Evolutionary conservation across 2,888 invertebrate genomes (phyloP), one percentile per base, ranked within the genome.

Genomic region (Calliphora vomitoria): DNA sequence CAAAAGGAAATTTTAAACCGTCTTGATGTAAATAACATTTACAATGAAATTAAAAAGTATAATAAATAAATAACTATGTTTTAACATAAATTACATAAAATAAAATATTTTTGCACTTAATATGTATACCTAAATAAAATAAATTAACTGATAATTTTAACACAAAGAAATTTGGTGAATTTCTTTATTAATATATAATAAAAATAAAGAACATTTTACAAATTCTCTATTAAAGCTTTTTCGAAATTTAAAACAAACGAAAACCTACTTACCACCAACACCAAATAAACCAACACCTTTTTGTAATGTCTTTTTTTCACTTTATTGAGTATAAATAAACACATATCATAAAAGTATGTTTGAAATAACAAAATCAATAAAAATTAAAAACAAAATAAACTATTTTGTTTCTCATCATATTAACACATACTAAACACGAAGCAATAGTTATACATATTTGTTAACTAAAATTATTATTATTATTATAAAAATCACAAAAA

Each of bases 91-190:
- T 55, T 15, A 74, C 53, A 79, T 47, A 66, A 64, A 78, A 41
- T 44, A 38, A 79, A 20, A 64, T 85, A 85, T 85, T 85, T 85
- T 85, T 85, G 85, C 85, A 85, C 85, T 55, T 74, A 64, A 80
- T 75, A 68, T 68, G 68, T 5, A 58, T 18, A 71, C 31, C 31
- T 41, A 58, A 58, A 25, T 25, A 25, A 72, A 58, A 41, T 41
- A 38, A 13, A 68, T 58, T 44, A 18, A 25, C 53, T 35, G 3
- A 38, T 41, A 62, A 44, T 55, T 66, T 64, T 44, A 53, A 68
- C 4, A n/a, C 55, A 20, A 35, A 74, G 6, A 31, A 75, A 60
- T 69, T 55, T 82, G 18, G 11, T 38, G 20, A 74, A 44, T 81
- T 71, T 58, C n/a, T 31, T 31, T 18, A 72, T 31, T 62, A 47